These are phyloP conservation scores for Malthinus seriepunctatus DNA, from an alignment of 2,888 invertebrate species.

Conservation along the genomic window DNA sequence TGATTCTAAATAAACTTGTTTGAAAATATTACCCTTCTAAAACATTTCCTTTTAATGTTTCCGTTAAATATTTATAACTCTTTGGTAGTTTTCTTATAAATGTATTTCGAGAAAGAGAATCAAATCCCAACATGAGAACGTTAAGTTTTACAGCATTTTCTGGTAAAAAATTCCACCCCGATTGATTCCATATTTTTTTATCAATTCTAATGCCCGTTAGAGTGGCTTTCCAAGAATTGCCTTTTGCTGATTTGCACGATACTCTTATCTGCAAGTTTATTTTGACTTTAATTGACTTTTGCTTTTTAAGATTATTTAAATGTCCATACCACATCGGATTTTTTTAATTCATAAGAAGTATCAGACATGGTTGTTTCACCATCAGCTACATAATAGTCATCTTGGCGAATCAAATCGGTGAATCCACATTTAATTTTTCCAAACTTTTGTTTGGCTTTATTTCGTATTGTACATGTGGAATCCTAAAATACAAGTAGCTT, in stretches of 20 bases:
- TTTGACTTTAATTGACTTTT: neutral
- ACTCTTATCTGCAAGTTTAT: conserved; percentile 60
- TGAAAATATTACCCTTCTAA: conserved; percentile 64
- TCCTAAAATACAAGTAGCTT: conserved; percentile 43
- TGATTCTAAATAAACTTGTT: neutral
- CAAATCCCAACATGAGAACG: conserved; percentile 85
- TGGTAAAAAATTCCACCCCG: conserved; percentile 58
- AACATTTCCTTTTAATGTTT: conserved; percentile 64
- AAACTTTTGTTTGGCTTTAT: conserved; percentile 52
- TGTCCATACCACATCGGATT: conserved; percentile 65
- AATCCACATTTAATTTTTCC: conserved; percentile 61
- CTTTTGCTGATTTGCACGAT: conserved; percentile 60
- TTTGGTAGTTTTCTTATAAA: conserved; percentile 79
- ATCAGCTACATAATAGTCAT: conserved; percentile 63
- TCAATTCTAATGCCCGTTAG: conserved; percentile 65
- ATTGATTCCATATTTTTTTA: conserved; percentile 51
- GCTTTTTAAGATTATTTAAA: neutral
- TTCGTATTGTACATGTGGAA: conserved; percentile 58
- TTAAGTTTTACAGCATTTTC: conserved; percentile 62
- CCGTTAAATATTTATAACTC: conserved; percentile 69
- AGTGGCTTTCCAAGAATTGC: conserved; percentile 67
- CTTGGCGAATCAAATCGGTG: conserved; percentile 70
- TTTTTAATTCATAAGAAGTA: conserved; percentile 63
- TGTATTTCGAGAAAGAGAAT: conserved; percentile 83
- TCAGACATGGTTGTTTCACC: conserved; percentile 59